Base-by-base conservation (phyloP, 1,140 invertebrate genomes). In the Microplitis mediator region DNA sequence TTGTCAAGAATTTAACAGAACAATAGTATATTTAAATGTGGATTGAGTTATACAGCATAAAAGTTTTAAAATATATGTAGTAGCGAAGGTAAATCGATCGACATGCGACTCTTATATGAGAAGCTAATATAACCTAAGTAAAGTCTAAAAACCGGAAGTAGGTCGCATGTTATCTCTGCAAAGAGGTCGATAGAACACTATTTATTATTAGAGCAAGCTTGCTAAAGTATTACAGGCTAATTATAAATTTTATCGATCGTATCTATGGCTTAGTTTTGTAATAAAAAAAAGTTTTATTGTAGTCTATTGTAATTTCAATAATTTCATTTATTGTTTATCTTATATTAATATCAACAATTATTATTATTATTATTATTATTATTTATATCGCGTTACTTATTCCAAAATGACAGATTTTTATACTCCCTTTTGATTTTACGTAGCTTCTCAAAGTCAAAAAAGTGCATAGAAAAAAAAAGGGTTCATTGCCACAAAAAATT, bases 221-320 rank as follows among this genome's bases (percentile, higher is more conserved):
- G 13, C 36, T 73, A 51, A 50, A n/a, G 16, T n/a, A 45, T 14
- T 9, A n/a, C 60, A 23, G 35, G 71, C 67, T 70, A 73, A 74
- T 77, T 77, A 75, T 73, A 77, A 78, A 70, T 75, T 62, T 74
- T 36, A 77, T 78, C 76, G 76, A 78, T 78, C 31, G 5, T 63
- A n/a, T 39, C 4, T n/a, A 14, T 32, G 16, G 4, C 11, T 50
- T 9, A 6, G 13, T 6, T 23, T 23, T 23, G 23, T 23, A 23
- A 23, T 23, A 23, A 23, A 23, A 23, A 23, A 23, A 23, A n/a
- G n/a, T n/a, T n/a, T n/a, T n/a, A n/a, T n/a, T n/a, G n/a, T n/a
- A n/a, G n/a, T n/a, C n/a, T n/a, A n/a, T n/a, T n/a, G n/a, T n/a
- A n/a, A n/a, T n/a, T n/a, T n/a, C n/a, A n/a, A n/a, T n/a, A n/a